Evolutionary conservation across 1,140 invertebrate species (phyloP), one percentile per base, ranked within the genome.

Genomic region (Drosophila repletoides): DNA sequence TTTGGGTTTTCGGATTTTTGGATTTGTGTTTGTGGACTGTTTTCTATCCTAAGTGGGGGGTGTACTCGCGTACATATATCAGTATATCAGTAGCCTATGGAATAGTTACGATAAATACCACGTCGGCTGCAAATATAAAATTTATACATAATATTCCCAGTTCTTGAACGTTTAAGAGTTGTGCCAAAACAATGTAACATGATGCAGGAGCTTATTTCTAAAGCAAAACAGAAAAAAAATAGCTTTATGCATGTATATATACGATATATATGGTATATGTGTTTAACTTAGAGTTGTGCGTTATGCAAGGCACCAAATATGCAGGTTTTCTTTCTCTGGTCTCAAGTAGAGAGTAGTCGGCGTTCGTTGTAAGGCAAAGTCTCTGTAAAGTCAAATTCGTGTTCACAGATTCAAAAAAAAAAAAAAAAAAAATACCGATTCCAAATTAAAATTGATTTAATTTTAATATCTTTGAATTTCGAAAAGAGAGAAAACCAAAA

Each of bases 41-140:
- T n/a, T n/a, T n/a, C n/a, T n/a, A 7, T 58, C 48, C 24, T 34
- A 55, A n/a, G n/a, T 52, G 34, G 29, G 14, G 29, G n/a, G 33
- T n/a, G 63, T 48, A 29, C 29, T 58, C n/a, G n/a, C n/a, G n/a
- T n/a, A n/a, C n/a, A n/a, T n/a, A n/a, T n/a, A n/a, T n/a, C n/a
- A n/a, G n/a, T n/a, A 43, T 48, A 29, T 69, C 67, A 67, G 52
- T 83, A 81, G 55, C 61, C 77, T 73, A 81, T 81, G 51, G 77
- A 81, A 73, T 59, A 81, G 60, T 84, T 81, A 55, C 79, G 77
- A 56, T 81, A 81, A 12, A 81, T 77, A 48, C 79, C 77, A 60
- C 77, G 73, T 24, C 45, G 52, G 55, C 77, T 81, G 72, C 24
- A 83, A 80, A 69, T 76, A 65, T 31, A 74, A 69, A 70, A 73